Conservation (phyloP, 2,113 vertebrate species). For the Cyphomyrus discorhynchus region DNA sequence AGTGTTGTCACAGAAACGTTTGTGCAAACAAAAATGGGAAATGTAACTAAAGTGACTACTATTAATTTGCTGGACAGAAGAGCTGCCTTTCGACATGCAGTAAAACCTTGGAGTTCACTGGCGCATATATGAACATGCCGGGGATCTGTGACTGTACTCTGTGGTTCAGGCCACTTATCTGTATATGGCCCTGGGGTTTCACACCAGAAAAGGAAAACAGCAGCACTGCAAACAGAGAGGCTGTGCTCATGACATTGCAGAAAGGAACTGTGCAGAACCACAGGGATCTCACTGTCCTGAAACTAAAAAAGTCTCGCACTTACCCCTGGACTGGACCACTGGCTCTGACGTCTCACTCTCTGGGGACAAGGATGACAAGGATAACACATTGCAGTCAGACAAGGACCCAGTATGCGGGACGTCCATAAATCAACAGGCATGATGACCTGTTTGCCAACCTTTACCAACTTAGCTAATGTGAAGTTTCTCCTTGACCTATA, state of each 20-base stretch:
- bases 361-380: constrained; percentile 47
- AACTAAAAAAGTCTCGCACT: constrained; percentile 32
- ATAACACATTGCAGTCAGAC: background rate
- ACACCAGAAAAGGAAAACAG: background rate
- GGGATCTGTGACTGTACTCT: background rate
- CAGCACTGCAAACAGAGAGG: background rate
- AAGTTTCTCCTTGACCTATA: constrained; percentile 32
- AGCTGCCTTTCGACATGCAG: background rate
- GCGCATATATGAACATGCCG: background rate
- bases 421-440: background rate
- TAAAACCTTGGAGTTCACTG: background rate
- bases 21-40: background rate
- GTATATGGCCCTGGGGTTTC: background rate
- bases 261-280: background rate
- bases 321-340: constrained; percentile 54
- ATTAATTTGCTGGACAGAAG: background rate
- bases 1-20: too few relatives aligned
- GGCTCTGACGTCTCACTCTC: constrained; percentile 59
- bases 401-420: background rate
- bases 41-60: background rate
- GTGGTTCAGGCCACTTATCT: background rate
- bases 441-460: background rate
- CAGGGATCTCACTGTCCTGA: background rate
- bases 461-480: background rate
- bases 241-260: background rate